These are phyloP conservation scores for Drosophila emarginata DNA, from an alignment of 2,888 invertebrate species.

Conservation along the genomic window DNA sequence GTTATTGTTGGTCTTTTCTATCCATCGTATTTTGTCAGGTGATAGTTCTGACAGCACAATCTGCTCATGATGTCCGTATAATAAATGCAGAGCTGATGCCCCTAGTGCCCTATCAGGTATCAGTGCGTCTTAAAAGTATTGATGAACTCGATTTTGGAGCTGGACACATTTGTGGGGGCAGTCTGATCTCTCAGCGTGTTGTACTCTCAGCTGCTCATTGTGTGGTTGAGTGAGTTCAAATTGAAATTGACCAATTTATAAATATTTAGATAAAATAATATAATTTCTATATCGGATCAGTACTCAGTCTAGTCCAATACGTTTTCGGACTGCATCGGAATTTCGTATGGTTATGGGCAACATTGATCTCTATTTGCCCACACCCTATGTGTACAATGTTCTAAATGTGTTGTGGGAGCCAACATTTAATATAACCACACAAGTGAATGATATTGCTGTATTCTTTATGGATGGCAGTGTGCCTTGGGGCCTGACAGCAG, in stretches of 20 bases:
- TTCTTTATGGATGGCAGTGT: conserved; percentile 61
- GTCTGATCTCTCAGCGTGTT: conserved; percentile 59
- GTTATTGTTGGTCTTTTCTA: neutral
- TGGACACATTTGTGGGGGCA: conserved; percentile 74
- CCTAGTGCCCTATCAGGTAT: conserved; percentile 68
- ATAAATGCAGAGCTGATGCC: conserved; percentile 56
- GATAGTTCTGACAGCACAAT: neutral
- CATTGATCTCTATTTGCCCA: conserved; percentile 44
- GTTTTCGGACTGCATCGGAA: conserved; percentile 39
- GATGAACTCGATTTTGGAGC: conserved; percentile 50
- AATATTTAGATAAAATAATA: neutral
- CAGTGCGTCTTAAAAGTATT: conserved; percentile 58
- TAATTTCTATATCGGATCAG: neutral
- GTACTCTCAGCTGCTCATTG: conserved; percentile 68
- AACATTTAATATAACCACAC: conserved; percentile 24
- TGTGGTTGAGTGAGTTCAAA: conserved; percentile 49
- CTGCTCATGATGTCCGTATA: conserved; percentile 50
- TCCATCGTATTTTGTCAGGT: neutral
- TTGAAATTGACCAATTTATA: neutral
- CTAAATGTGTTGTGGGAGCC: conserved; percentile 27
- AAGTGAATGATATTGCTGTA: conserved; percentile 63
- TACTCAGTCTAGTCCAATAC: neutral
- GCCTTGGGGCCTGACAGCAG: conserved; percentile 40
- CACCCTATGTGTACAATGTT: conserved; percentile 54
- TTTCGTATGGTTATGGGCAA: conserved; percentile 70